Percentiles rank a stretch among this genome's conserved stretches.
Evolutionary conservation across 2,888 invertebrate genomes (phyloP).

Genomic region (Polylopha cassiicola): DNA sequence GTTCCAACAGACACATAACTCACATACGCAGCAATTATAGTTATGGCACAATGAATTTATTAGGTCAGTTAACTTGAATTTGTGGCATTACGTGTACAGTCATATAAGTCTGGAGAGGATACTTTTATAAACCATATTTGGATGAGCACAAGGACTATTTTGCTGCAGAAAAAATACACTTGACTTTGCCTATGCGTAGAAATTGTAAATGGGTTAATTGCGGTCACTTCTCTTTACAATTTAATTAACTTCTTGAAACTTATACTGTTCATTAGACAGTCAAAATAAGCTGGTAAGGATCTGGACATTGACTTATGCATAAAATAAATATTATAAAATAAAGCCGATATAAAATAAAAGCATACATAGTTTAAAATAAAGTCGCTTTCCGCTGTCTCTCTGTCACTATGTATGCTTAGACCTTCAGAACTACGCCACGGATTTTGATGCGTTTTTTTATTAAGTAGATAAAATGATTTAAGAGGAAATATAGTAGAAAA

Average conservation of each 20-base stretch:
- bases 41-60: conserved; percentile 71
- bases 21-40: conserved; percentile 54
- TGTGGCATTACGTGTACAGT: conserved; percentile 46
- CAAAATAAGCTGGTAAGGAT: no score
- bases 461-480: no score
- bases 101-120: conserved; percentile 37
- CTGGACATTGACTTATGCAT: no score
- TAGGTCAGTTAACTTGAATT: conserved; percentile 67
- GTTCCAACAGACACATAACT: conserved; percentile 47
- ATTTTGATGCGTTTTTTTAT: no score
- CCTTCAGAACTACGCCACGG: no score
- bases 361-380: no score
- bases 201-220: conserved; percentile 21
- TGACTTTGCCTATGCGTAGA: conserved; percentile 14
- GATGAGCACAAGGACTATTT: conserved; percentile 9
- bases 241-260: conserved; percentile 19
- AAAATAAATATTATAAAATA: conserved; percentile 5
- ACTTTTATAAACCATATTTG: conserved; percentile 19
- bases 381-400: no score
- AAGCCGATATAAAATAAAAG: not conserved
- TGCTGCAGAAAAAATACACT: no score
- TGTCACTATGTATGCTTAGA: no score
- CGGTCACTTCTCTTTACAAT: conserved; percentile 21
- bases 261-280: no score
- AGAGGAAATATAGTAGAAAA: no score